Conservation (phyloP, 2,797 vertebrate species). For the Acanthurus leucopareius region DNA sequence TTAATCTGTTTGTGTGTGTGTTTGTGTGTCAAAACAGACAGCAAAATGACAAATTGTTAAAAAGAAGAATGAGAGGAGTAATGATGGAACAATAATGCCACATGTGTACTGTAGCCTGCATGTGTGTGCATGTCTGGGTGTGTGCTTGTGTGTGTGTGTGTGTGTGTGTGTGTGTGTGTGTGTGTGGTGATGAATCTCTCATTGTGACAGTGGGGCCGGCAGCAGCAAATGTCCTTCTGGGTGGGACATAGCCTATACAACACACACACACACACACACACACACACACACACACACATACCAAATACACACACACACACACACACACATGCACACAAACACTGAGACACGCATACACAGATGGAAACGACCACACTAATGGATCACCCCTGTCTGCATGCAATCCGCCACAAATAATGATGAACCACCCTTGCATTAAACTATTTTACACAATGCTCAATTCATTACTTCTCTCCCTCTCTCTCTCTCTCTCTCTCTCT, state of each 20-base stretch:
- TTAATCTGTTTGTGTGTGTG: slow-evolving; percentile 32
- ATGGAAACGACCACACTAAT: slow-evolving; percentile 87
- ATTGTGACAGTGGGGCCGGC: slow-evolving; percentile 86
- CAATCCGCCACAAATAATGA: slow-evolving; percentile 90
- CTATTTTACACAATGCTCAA: slow-evolving; percentile 89
- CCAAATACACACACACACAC: slow-evolving; percentile 45
- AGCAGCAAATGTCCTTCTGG: slow-evolving; percentile 88
- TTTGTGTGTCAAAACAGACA: slow-evolving; percentile 61
- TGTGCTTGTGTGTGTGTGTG: slow-evolving; percentile 46
- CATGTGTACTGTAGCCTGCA: slow-evolving; percentile 70
- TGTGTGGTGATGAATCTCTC: slow-evolving; percentile 85
- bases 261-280: slow-evolving; percentile 58
- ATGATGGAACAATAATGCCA: slow-evolving; percentile 85
- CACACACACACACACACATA: slow-evolving; percentile 40
- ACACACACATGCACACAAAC: slow-evolving; percentile 42
- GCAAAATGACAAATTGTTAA: slow-evolving; percentile 76
- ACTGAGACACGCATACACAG: slow-evolving; percentile 77
- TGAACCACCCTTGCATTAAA: slow-evolving; percentile 89
- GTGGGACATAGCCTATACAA: slow-evolving; percentile 49
- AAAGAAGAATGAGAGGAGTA: slow-evolving; percentile 78
- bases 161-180: slow-evolving; percentile 48
- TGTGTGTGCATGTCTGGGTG: slow-evolving; percentile 26
- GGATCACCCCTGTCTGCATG: slow-evolving; percentile 89
- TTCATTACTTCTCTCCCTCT: slow-evolving; percentile 83
- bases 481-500: slow-evolving; percentile 46